Conservation (phyloP, 2,113 vertebrate genomes). For the Propithecus coquereli region DNA sequence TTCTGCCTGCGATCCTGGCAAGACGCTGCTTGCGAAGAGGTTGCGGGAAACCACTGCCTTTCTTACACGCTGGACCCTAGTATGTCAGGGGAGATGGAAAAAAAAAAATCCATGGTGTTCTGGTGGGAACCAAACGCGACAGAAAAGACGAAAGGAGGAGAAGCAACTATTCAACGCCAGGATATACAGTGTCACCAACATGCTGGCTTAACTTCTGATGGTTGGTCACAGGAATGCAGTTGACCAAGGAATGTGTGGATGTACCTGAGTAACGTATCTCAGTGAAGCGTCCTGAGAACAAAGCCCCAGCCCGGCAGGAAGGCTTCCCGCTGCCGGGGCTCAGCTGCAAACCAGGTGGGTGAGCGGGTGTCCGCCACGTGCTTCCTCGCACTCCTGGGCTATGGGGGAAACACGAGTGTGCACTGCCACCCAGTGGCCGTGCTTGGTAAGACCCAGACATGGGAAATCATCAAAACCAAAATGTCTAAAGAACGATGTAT, state of each 20-base stretch:
- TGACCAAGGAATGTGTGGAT: background rate
- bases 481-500: fast-evolving
- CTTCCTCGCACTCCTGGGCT: background rate
- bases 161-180: background rate
- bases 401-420: fast-evolving
- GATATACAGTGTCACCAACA: background rate
- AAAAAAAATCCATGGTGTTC: background rate
- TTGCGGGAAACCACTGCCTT: background rate
- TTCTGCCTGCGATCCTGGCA: background rate
- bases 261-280: background rate
- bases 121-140: background rate
- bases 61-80: background rate
- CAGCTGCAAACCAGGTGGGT: background rate
- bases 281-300: background rate
- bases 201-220: background rate
- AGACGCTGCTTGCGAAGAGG: background rate
- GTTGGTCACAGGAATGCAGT: background rate
- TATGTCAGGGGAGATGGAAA: background rate
- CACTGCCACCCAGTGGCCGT: constrained; percentile 71
- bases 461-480: background rate
- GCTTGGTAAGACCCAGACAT: fast-evolving
- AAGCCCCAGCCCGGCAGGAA: fast-evolving
- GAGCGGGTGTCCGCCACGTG: fast-evolving
- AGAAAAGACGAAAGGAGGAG: background rate
- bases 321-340: fast-evolving